phyloP scores from a whole-genome alignment of 30 jellyfish, hydroid and myxozoan genomes.

The Turritopsis rubra region DNA sequence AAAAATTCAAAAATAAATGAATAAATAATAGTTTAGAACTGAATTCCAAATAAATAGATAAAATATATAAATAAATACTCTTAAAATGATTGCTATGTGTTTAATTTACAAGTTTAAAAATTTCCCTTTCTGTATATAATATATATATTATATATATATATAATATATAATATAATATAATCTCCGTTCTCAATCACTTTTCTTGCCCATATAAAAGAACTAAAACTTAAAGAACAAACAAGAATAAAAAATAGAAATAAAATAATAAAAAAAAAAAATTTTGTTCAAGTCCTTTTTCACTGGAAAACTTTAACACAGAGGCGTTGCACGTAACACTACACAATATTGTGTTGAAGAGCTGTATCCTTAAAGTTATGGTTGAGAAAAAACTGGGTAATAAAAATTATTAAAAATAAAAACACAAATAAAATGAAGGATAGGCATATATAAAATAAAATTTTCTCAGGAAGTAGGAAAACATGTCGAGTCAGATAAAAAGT shows the following conservation, averaged over 20 bases:
- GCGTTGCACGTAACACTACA: too few relatives aligned
- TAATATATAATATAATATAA: too few relatives aligned
- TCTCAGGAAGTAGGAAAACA: not conserved
- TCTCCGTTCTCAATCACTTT: not conserved
- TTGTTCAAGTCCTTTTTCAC: too few relatives aligned
- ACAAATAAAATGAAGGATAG: not conserved
- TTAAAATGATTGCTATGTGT: not conserved
- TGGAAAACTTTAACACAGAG: too few relatives aligned
- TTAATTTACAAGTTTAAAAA: not conserved
- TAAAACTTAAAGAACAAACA: not conserved
- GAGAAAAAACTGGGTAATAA: not conserved
- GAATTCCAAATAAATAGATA: not conserved
- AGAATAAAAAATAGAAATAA: too few relatives aligned
- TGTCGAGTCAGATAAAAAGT: too few relatives aligned
- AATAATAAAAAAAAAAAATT: too few relatives aligned
- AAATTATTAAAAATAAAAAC: too few relatives aligned
- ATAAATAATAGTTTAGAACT: not conserved
- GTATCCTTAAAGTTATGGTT: too few relatives aligned
- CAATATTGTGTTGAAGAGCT: too few relatives aligned
- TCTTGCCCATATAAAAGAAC: not conserved
- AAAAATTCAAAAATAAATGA: not conserved
- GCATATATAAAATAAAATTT: too few relatives aligned
- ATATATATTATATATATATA: too few relatives aligned
- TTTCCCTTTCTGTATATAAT: not conserved
- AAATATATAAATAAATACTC: not conserved